Evolutionary conservation across 1,140 invertebrate genomes (phyloP), one percentile per base, ranked within the genome.

Genomic region (Atopsyche davidsoni): DNA sequence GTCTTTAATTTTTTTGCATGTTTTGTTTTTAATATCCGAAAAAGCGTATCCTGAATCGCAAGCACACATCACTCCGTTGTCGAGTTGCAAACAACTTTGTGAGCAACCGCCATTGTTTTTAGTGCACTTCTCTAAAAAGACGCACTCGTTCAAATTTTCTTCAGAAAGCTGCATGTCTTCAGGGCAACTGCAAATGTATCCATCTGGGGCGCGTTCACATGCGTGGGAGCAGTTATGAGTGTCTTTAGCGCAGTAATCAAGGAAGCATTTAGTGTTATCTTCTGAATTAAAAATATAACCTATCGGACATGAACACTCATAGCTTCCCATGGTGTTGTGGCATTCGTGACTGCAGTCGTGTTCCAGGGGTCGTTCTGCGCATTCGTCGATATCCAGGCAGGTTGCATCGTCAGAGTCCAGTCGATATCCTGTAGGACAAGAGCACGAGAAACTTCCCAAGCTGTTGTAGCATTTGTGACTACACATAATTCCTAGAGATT

Each of bases 401-500:
- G 64, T 69, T 53, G 70, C 71, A 25, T 62, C 62, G 10, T 69
- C 64, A 23, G 61, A 64, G 61, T 46, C 65, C 46, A 67, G 57
- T 49, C 55, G 55, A 25, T 63, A 69, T 6, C 68, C 70, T 31
- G 60, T 40, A 2, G 72, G 72, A 62, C 77, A 79, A 36, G 60
- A 58, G 56, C 79, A 81, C 21, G 65, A 56, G 49, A 73, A 76
- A 34, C 64, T 64, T 13, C 86, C 87, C 43, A 78, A 73, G 2
- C 80, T 86, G 57, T 90, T 90, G 14, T 80, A 73, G 64, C 87
- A 90, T 23, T 78, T 74, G 55, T 87, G 79, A 58, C 75, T 79
- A 73, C 67, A 91, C 7, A 21, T 38, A 18, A 9, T 6, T 4
- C 17, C 40, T 14, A 53, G 51, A 1, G 54, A 60, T 17, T 54